phyloP scores from a whole-genome alignment of 2,797 vertebrate species.

The Sebastes kiyomatsui region DNA sequence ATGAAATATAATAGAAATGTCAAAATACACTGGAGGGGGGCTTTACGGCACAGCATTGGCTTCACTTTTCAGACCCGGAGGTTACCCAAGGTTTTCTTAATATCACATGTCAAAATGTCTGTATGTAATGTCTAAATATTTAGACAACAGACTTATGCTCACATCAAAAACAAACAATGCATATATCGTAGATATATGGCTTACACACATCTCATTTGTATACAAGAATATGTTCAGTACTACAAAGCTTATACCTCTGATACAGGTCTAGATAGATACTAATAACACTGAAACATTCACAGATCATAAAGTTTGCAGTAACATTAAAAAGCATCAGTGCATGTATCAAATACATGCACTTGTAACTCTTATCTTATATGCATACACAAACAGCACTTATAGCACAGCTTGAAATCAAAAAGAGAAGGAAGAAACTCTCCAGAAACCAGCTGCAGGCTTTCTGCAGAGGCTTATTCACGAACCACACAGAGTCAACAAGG shows the following conservation, averaged over 20 bases:
- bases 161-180: neutral
- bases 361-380: neutral
- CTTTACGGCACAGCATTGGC: too few species aligned
- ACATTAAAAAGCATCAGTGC: neutral
- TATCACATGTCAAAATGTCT: too few species aligned
- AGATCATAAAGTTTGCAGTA: neutral
- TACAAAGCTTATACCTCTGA: neutral
- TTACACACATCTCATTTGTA: neutral
- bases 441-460: neutral
- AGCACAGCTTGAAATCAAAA: neutral
- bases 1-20: too few species aligned
- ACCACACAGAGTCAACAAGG: neutral
- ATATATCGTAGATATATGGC: neutral
- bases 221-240: neutral
- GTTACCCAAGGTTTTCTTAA: too few species aligned
- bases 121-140: too few species aligned
- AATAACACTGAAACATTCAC: neutral
- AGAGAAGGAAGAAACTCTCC: neutral
- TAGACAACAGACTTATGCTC: neutral
- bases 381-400: neutral
- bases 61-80: too few species aligned
- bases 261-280: neutral
- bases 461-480: neutral
- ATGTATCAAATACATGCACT: neutral
- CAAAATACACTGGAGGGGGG: too few species aligned